phyloP scores from a whole-genome alignment of 2,797 vertebrate genomes.

The Melanotaenia nigrans region DNA sequence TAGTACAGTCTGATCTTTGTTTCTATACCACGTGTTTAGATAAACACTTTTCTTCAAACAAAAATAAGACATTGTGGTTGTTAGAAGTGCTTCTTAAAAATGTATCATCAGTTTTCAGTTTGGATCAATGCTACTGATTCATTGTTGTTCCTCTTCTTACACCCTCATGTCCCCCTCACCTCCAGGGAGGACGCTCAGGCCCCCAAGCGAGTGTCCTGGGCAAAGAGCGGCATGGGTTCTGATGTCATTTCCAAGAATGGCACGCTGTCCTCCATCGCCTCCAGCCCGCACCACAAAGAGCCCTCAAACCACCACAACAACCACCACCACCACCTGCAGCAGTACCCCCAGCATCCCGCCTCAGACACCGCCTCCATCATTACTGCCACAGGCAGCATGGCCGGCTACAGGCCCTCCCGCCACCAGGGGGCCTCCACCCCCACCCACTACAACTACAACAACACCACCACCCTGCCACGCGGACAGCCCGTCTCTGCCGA shows the following conservation, averaged over 20 bases:
- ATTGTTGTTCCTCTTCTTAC: background rate
- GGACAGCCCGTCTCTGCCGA: slow-evolving; percentile 48
- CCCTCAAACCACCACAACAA: slow-evolving; percentile 62
- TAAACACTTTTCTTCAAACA: too few species aligned
- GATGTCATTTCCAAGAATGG: slow-evolving; percentile 94
- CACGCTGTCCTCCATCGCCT: slow-evolving; percentile 92
- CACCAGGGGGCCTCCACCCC: slow-evolving; percentile 68
- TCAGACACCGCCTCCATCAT: slow-evolving; percentile 89
- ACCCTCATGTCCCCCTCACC: background rate
- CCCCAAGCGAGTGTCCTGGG: slow-evolving; percentile 91
- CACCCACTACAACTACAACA: slow-evolving; percentile 77
- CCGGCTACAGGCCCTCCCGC: slow-evolving; percentile 76
- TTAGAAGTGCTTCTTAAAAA: too few species aligned
- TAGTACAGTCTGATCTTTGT: too few species aligned
- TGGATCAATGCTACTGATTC: too few species aligned
- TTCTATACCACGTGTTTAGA: too few species aligned
- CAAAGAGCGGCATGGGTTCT: slow-evolving; percentile 85
- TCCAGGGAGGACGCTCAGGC: slow-evolving; percentile 93
- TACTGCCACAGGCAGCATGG: slow-evolving; percentile 83
- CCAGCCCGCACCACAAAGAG: slow-evolving; percentile 82
- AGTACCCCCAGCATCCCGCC: slow-evolving; percentile 79
- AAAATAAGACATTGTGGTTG: too few species aligned
- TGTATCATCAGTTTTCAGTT: too few species aligned
- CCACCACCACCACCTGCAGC: slow-evolving; percentile 70
- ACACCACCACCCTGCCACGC: slow-evolving; percentile 56